Evolutionary conservation across 2,113 vertebrate genomes (phyloP).

Genomic region (Meleagris gallopavo): DNA sequence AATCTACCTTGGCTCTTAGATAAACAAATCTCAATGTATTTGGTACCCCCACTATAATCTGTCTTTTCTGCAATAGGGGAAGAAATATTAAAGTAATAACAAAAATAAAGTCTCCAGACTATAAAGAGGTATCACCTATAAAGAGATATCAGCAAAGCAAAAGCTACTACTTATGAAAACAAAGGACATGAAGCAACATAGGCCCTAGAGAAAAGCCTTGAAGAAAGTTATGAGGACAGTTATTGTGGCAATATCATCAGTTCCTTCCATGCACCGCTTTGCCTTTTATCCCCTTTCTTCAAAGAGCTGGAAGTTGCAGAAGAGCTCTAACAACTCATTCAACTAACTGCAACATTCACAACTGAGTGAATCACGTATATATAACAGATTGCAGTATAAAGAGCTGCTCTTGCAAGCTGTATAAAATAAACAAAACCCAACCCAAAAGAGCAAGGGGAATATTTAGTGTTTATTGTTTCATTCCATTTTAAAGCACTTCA

Average conservation of each 20-base stretch:
- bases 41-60: neutral
- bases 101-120: no score
- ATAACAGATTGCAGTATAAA: neutral
- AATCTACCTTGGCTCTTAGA: neutral
- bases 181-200: neutral
- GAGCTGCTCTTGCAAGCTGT: neutral
- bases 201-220: neutral
- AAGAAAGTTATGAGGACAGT: neutral
- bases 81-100: neutral
- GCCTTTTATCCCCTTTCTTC: neutral
- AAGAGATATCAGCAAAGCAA: neutral
- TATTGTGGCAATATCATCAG: neutral
- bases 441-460: neutral
- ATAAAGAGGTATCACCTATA: neutral
- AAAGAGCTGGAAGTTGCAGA: neutral
- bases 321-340: neutral
- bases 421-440: neutral
- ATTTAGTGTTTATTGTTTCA: neutral
- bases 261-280: neutral
- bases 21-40: neutral
- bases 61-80: neutral
- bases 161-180: neutral
- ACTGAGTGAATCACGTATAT: neutral
- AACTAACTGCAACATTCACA: neutral
- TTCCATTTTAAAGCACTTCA: neutral